These are phyloP conservation scores for Peromyscus leucopus DNA, from an alignment of 2,113 vertebrate genomes.

Conservation along the genomic window DNA sequence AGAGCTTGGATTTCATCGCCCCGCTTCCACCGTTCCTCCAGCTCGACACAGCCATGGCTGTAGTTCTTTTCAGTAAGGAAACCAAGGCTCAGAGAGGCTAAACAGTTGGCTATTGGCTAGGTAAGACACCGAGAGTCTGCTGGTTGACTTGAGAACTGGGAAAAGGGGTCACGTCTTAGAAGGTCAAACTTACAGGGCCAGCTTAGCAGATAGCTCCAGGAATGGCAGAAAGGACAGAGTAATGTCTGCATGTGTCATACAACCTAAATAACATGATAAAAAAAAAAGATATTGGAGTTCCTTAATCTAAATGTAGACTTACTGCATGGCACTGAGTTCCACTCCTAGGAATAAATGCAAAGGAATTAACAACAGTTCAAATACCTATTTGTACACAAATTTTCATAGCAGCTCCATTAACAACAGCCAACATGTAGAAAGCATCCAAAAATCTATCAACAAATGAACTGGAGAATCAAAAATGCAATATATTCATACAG, in stretches of 20 bases:
- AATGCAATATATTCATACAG: neutral
- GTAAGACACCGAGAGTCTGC: neutral
- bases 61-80: constrained; percentile 22
- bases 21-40: neutral
- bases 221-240: neutral
- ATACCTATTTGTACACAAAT: constrained; percentile 4
- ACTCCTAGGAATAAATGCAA: neutral
- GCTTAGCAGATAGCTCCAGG: neutral
- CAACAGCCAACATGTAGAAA: constrained; percentile 20
- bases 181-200: neutral
- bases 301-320: constrained; percentile 38
- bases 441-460: neutral
- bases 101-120: neutral
- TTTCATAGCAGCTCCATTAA: neutral
- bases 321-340: neutral
- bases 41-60: neutral
- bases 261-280: neutral
- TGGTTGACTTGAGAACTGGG: neutral
- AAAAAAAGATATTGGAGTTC: neutral
- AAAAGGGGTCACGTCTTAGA: neutral
- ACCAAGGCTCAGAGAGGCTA: neutral
- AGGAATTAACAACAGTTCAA: constrained; percentile 40
- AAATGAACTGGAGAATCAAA: constrained; percentile 20
- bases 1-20: neutral
- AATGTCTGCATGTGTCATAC: neutral